These are phyloP conservation scores for Lasioglossum baleicum DNA, from an alignment of 1,140 invertebrate species.

Conservation along the genomic window DNA sequence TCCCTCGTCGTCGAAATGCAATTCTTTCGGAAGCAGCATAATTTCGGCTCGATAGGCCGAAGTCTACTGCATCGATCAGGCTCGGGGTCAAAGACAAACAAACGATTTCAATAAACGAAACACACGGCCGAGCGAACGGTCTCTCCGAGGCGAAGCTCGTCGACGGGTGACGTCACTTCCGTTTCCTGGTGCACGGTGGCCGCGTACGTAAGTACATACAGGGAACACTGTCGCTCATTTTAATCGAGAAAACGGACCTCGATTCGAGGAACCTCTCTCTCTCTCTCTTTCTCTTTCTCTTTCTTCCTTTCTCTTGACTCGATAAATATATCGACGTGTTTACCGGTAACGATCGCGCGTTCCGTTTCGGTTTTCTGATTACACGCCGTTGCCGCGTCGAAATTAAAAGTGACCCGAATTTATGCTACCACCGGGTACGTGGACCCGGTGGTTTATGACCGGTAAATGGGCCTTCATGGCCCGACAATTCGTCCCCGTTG, in stretches of 20 bases:
- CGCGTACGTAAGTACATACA: background rate
- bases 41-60: slow-evolving; percentile 1
- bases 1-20: too few relatives aligned
- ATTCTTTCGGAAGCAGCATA: background rate
- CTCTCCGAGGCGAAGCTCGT: slow-evolving; percentile 16
- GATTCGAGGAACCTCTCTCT: slow-evolving; percentile 33
- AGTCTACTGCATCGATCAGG: slow-evolving; percentile 32
- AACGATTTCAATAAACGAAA: slow-evolving; percentile 63
- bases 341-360: background rate
- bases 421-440: background rate
- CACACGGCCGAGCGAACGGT: slow-evolving; percentile 23
- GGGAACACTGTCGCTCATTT: slow-evolving; percentile 62
- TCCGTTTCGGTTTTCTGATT: slow-evolving; percentile 8
- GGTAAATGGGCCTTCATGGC: background rate
- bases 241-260: slow-evolving; percentile 59
- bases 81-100: slow-evolving; percentile 56
- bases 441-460: background rate
- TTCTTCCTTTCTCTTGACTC: background rate
- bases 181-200: slow-evolving; percentile 63
- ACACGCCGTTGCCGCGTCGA: background rate
- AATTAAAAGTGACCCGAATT: slow-evolving; percentile 24
- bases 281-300: too few relatives aligned
- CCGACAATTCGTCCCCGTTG: background rate
- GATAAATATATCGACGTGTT: slow-evolving; percentile 48
- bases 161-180: slow-evolving; percentile 68